Base-by-base conservation (phyloP, 2,113 vertebrate genomes). In the Abramis brama region DNA sequence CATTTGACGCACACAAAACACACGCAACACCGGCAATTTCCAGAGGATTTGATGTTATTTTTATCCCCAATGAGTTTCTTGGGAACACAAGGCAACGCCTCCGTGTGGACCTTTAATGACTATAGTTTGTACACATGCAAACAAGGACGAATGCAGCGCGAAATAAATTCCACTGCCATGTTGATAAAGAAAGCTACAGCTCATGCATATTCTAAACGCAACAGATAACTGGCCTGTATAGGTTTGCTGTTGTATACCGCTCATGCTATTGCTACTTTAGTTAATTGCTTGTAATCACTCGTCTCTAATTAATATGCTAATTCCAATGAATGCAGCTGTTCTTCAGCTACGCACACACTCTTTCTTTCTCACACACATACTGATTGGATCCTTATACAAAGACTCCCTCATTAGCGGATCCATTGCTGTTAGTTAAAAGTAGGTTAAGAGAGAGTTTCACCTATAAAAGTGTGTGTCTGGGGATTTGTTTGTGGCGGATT, bases 271-370 rank as follows among this genome's bases (percentile, higher is more conserved):
- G 70, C 60, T 62, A 82, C 87, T 86, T 83, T 30, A 83, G 70
- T 43, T 89, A 89, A 89, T 86, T 90, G 89, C 76, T 36, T 87
- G 74, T 85, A 88, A 87, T 87, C 84, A 85, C 39, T 78, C 59
- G 52, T 90, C 21, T 55, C 79, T 85, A 89, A 88, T 90, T 89
- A 87, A 88, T 84, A 90, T 89, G 87, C 86, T 82, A 87, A 90
- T 89, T 87, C 68, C 43, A 75, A 39, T 70, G 47, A 86, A 84
- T 77, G 85, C 88, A 89, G 85, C 86, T 89, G 88, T 90, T 86
- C 50, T 43, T 71, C 23, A 88, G 55, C 79, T 68, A 73, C 13
- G 75, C 86, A 47, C 79, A 55, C 60, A 75, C 52, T 60, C 36
- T 6, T 64, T 70, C n/a, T 45, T 71, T 23, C 39, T 57, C 27